These are phyloP conservation scores for Acanthornis magna DNA, from an alignment of 2,797 vertebrate genomes.

Conservation along the genomic window DNA sequence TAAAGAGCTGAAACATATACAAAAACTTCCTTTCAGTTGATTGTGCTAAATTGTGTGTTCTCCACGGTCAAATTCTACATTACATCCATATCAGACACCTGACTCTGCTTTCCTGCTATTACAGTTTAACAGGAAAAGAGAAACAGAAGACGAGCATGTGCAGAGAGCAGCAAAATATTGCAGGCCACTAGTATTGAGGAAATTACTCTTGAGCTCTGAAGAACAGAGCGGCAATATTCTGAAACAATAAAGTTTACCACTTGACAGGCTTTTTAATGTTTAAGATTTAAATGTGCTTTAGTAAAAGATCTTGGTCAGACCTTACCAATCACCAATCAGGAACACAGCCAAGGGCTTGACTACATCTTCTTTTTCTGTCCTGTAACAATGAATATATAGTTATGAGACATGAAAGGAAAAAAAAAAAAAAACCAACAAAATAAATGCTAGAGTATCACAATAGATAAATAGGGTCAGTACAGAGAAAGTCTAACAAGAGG, in stretches of 20 bases:
- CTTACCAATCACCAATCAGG: background rate
- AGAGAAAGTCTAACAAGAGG: background rate
- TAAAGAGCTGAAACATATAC: background rate
- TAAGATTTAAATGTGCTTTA: background rate
- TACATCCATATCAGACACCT: background rate
- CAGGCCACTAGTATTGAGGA: background rate
- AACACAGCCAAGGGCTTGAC: background rate
- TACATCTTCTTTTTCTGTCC: background rate
- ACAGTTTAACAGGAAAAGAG: background rate
- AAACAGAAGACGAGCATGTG: background rate
- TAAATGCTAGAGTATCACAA: background rate
- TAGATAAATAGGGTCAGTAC: background rate
- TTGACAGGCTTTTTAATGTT: background rate
- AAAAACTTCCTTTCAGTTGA: background rate
- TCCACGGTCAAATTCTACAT: background rate
- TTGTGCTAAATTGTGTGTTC: background rate
- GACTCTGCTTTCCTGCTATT: background rate
- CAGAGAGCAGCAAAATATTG: background rate
- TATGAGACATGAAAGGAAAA: fast-evolving
- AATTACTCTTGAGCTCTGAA: background rate
- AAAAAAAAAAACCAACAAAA: background rate
- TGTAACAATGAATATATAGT: background rate
- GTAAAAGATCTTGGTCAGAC: background rate
- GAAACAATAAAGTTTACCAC: background rate
- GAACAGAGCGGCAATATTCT: background rate